Percentiles rank a stretch among this genome's conserved stretches.
Conservation (phyloP, 2,888 invertebrate genomes). For the Ligdia adustata region DNA sequence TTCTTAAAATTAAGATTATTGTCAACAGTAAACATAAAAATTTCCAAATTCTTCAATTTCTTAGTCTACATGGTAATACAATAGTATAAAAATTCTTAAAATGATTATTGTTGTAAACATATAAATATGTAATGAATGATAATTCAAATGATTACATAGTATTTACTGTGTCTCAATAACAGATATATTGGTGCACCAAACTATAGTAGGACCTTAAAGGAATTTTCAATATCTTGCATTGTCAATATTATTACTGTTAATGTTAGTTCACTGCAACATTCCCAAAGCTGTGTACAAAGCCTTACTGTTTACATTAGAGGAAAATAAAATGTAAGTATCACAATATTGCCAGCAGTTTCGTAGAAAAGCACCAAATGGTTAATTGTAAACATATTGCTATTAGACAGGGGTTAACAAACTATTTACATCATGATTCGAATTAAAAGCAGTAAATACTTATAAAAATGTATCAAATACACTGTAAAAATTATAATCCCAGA, state of each 20-base stretch:
- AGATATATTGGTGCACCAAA: conserved; percentile 61
- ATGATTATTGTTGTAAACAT: conserved; percentile 11
- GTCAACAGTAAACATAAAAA: conserved; percentile 48
- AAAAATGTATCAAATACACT: conserved; percentile 40
- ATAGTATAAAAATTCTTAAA: conserved; percentile 21
- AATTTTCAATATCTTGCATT: conserved; percentile 30
- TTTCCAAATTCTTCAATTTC: conserved; percentile 16
- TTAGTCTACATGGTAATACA: conserved; percentile 30
- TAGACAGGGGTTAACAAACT: conserved; percentile 57
- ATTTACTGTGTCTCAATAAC: conserved; percentile 18
- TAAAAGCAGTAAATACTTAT: conserved; percentile 29
- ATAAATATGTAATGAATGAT: conserved; percentile 23
- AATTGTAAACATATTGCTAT: conserved; percentile 59
- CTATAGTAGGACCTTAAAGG: conserved; percentile 30
- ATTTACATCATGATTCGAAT: conserved; percentile 64
- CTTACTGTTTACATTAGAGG: conserved; percentile 61
- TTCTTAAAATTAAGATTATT: conserved; percentile 59
- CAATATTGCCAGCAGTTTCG: conserved; percentile 69
- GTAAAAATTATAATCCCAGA: conserved; percentile 24
- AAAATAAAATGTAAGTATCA: conserved; percentile 70
- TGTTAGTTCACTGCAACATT: conserved; percentile 80
- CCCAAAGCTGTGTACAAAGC: conserved; percentile 84
- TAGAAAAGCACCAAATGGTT: conserved; percentile 75
- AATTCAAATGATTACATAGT: conserved; percentile 19
- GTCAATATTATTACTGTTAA: conserved; percentile 70